Conservation (phyloP, 92 coral and sea anemone genomes). For the Porites rus region DNA sequence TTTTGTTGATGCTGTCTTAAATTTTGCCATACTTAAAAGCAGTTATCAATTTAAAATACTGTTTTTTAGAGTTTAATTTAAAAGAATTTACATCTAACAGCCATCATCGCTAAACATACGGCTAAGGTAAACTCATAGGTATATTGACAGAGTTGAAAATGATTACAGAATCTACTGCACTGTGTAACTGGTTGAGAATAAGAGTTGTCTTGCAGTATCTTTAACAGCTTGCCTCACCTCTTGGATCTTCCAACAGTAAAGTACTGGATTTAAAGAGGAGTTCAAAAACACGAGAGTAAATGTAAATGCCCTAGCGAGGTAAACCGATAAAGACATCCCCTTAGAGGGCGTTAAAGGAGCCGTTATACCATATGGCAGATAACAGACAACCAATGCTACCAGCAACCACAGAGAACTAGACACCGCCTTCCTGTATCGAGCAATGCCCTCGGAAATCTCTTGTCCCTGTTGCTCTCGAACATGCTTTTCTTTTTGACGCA, state of each 20-base stretch:
- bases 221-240: neutral
- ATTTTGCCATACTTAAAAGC: too few relatives aligned
- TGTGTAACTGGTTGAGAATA: too few relatives aligned
- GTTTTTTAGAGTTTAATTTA: too few relatives aligned
- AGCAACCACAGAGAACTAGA: constrained; percentile 4
- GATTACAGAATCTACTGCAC: too few relatives aligned
- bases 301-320: constrained; percentile 14
- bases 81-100: too few relatives aligned
- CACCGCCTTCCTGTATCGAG: constrained; percentile 1
- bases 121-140: too few relatives aligned
- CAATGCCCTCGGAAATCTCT: neutral
- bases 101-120: too few relatives aligned
- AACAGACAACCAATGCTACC: neutral
- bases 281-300: neutral
- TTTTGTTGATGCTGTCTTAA: too few relatives aligned
- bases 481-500: neutral
- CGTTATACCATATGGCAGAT: neutral
- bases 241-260: neutral
- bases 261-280: neutral
- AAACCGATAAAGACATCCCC: neutral
- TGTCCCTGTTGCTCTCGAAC: neutral
- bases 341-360: neutral
- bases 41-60: too few relatives aligned
- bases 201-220: neutral
- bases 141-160: too few relatives aligned